Percentiles rank a stretch among this genome's conserved stretches.
These are phyloP conservation scores for Halcyon malimbica DNA, from an alignment of 2,113 vertebrate genomes.

Conservation along the genomic window DNA sequence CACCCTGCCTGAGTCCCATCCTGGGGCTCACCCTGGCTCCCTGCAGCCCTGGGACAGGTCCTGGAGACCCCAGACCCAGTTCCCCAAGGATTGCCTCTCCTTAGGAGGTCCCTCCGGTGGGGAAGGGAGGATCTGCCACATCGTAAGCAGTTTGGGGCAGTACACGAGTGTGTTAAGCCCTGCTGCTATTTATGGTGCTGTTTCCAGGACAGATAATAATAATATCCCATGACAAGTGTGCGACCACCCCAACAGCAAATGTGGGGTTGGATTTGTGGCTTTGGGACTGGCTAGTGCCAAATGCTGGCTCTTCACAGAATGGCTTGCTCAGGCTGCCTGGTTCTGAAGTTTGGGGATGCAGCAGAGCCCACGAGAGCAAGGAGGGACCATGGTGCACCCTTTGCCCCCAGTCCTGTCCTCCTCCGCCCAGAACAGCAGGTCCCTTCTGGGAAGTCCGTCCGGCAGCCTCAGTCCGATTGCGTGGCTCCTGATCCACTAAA, in stretches of 20 bases:
- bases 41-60: not conserved
- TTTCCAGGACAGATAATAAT: not conserved
- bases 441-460: not conserved
- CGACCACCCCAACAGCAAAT: not conserved
- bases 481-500: not conserved
- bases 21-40: accelerated
- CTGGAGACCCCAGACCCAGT: not conserved
- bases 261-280: not conserved
- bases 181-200: not conserved
- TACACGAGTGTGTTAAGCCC: not conserved
- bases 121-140: not conserved
- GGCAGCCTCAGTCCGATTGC: not conserved
- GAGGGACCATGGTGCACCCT: not conserved
- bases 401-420: too few relatives aligned
- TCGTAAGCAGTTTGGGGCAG: not conserved
- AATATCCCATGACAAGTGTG: not conserved
- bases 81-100: not conserved
- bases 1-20: accelerated
- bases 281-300: not conserved
- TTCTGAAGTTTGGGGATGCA: not conserved
- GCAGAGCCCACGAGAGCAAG: not conserved
- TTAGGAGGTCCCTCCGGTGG: accelerated
- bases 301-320: not conserved
- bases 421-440: accelerated
- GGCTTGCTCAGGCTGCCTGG: not conserved